Percentiles rank a stretch among this genome's conserved stretches.
Evolutionary conservation across 2,797 vertebrate genomes (phyloP).

Genomic region (Phalanger gymnotis): DNA sequence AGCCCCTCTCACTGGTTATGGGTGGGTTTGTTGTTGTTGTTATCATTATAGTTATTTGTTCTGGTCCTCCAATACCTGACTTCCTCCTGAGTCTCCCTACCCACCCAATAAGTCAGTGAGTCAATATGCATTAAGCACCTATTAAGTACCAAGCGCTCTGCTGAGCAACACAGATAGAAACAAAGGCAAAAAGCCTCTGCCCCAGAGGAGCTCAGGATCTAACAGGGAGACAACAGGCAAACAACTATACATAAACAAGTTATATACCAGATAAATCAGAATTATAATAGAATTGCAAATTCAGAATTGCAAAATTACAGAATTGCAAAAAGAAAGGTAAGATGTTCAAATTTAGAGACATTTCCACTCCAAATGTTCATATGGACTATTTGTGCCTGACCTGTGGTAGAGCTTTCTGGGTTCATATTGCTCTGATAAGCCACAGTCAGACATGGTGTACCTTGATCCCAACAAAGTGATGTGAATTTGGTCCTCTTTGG

Average conservation of each 20-base stretch:
- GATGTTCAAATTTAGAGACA: not conserved
- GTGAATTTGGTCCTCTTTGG: not conserved
- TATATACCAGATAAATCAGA: not conserved
- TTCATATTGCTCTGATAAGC: not conserved
- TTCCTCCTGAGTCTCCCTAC: not conserved
- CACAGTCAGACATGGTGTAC: not conserved
- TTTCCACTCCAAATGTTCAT: not conserved
- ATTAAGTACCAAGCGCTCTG: not conserved
- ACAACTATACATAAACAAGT: not conserved
- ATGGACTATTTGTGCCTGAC: not conserved
- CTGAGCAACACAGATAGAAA: not conserved
- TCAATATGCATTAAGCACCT: not conserved
- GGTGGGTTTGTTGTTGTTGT: not conserved
- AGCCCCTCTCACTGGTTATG: not conserved
- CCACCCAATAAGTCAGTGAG: not conserved
- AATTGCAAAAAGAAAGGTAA: not conserved
- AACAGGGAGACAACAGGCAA: not conserved
- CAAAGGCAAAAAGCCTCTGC: not conserved
- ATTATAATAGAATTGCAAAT: not conserved
- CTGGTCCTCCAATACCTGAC: not conserved
- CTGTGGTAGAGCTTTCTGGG: not conserved
- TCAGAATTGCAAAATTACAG: not conserved
- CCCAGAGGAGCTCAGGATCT: not conserved
- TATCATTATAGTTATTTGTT: not conserved
- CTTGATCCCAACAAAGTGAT: not conserved